Percentiles rank a stretch among this genome's conserved stretches.
Evolutionary conservation across 1,140 invertebrate genomes (phyloP).

Genomic region (Octopus sinensis): DNA sequence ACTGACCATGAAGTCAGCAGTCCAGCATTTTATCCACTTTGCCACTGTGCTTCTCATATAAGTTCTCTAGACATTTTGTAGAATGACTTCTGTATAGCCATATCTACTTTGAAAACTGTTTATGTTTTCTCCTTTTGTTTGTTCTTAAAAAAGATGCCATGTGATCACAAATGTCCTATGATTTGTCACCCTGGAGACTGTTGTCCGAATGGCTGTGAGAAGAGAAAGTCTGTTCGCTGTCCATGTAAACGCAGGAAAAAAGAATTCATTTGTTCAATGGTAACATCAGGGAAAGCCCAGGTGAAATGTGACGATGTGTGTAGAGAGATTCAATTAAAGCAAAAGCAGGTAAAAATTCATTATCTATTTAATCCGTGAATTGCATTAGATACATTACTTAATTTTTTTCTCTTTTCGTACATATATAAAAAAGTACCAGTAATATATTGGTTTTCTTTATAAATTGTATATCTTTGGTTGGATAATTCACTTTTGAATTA

Average conservation of each 20-base stretch:
- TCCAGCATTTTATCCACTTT: background rate
- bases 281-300: slow-evolving; percentile 30
- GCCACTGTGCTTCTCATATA: background rate
- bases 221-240: slow-evolving; percentile 77
- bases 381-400: background rate
- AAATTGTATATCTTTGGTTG: background rate
- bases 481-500: background rate
- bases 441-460: background rate
- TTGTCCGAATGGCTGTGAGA: slow-evolving; percentile 69
- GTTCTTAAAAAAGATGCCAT: slow-evolving; percentile 56
- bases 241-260: slow-evolving; percentile 75
- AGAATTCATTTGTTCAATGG: slow-evolving; percentile 69
- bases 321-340: slow-evolving; percentile 32
- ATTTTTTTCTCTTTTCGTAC: background rate
- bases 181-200: slow-evolving; percentile 77
- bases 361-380: slow-evolving; percentile 1
- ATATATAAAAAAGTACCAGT: background rate
- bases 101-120: background rate
- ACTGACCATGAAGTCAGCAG: background rate
- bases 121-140: background rate
- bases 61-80: background rate
- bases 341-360: slow-evolving; percentile 41
- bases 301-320: slow-evolving; percentile 54
- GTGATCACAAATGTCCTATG: slow-evolving; percentile 71
- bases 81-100: background rate